Evolutionary conservation across 2,797 vertebrate species (phyloP).

Genomic region (Aplochiton taeniatus): DNA sequence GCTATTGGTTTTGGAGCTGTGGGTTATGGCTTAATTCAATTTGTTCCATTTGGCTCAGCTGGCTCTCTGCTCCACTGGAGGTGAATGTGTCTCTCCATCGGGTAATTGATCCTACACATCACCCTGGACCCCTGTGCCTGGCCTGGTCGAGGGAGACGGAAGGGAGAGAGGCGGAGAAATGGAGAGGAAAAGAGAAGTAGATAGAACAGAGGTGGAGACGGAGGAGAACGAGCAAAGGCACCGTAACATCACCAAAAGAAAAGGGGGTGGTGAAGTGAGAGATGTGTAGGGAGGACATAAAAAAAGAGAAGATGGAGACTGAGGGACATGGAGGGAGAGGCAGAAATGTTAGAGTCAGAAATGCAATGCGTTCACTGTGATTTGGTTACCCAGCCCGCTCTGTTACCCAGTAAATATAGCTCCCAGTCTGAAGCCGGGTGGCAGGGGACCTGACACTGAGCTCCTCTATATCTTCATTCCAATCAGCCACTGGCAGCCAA

Average conservation of each 20-base stretch:
- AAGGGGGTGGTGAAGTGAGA: no score
- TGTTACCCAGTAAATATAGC: not conserved
- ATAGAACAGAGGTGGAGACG: not conserved
- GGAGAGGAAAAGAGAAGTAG: not conserved
- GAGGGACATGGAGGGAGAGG: not conserved
- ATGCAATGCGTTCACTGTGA: not conserved
- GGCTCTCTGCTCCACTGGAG: constrained; percentile 69
- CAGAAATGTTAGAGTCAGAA: not conserved
- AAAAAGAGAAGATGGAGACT: no score
- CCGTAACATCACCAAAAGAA: no score
- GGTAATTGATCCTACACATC: constrained; percentile 67
- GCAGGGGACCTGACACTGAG: no score
- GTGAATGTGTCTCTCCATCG: constrained; percentile 64
- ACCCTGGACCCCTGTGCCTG: constrained; percentile 40
- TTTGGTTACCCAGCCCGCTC: constrained; percentile 3
- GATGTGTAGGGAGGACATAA: no score
- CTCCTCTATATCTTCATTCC: no score
- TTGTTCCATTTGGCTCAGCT: constrained; percentile 71
- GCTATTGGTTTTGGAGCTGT: constrained; percentile 55
- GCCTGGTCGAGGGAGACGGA: no score
- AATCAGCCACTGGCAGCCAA: no score
- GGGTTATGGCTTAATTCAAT: constrained; percentile 73
- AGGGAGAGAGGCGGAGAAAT: constrained; percentile 4
- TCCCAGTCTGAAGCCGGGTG: no score
- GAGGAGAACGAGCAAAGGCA: no score